phyloP scores from a whole-genome alignment of 2,797 vertebrate genomes.

The Myioborus miniatus region DNA sequence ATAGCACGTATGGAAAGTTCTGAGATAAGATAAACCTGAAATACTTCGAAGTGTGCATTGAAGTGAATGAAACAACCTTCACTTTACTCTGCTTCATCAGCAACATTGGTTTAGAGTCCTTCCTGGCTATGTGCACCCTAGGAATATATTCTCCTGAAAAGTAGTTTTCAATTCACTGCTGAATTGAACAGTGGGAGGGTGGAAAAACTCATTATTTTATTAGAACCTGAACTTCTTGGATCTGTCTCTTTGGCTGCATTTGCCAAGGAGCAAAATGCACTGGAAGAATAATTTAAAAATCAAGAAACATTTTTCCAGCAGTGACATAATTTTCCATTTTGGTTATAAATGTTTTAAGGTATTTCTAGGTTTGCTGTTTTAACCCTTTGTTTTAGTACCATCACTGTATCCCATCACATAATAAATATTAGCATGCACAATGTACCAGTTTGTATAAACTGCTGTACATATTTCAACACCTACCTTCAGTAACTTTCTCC shows the following conservation, averaged over 20 bases:
- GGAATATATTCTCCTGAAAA: neutral
- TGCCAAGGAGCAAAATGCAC: neutral
- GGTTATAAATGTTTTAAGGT: neutral
- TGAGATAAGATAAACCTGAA: neutral
- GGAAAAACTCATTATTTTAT: conserved; percentile 2
- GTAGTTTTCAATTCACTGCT: neutral
- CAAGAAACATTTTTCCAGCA: neutral
- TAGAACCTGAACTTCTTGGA: conserved; percentile 2
- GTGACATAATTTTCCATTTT: neutral
- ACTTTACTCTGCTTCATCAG: neutral
- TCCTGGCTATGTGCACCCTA: neutral
- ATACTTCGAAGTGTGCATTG: neutral
- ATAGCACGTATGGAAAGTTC: neutral
- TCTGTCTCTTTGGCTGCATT: neutral
- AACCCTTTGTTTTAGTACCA: neutral
- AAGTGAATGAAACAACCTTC: neutral
- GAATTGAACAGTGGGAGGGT: neutral
- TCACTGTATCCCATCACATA: neutral
- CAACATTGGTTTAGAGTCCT: neutral
- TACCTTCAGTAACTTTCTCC: neutral
- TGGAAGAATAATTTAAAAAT: conserved; percentile 37
- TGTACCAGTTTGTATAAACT: neutral
- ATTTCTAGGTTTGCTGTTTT: neutral
- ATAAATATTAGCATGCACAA: neutral
- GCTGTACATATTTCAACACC: neutral